These are phyloP conservation scores for Bettongia penicillata DNA, from an alignment of 2,113 vertebrate species.

Conservation along the genomic window DNA sequence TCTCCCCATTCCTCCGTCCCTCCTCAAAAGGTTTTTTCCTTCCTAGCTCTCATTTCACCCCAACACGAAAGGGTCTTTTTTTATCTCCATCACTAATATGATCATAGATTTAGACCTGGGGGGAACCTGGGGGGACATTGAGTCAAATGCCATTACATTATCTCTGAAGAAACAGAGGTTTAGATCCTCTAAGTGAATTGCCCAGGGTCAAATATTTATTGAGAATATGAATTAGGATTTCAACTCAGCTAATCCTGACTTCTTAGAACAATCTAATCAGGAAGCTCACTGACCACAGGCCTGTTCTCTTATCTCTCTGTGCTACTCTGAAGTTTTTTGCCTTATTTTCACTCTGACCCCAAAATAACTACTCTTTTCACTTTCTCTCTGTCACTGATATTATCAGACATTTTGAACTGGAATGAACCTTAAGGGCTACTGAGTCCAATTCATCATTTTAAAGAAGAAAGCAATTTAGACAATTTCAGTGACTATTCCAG, in stretches of 20 bases:
- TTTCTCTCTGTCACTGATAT: background rate
- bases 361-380: background rate
- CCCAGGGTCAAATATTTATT: background rate
- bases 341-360: background rate
- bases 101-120: too few relatives aligned
- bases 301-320: background rate
- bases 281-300: background rate
- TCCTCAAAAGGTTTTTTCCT: too few relatives aligned
- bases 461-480: background rate
- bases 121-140: too few relatives aligned
- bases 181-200: background rate
- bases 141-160: too few relatives aligned
- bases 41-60: too few relatives aligned
- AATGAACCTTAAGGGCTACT: background rate
- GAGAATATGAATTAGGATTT: background rate
- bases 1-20: too few relatives aligned
- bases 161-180: too few relatives aligned
- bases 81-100: too few relatives aligned
- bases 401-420: background rate
- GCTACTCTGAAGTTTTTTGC: background rate
- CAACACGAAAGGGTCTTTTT: too few relatives aligned
- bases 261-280: background rate
- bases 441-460: background rate
- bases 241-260: background rate
- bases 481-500: background rate